A percentile compares a stretch with the other conserved stretches of the same genome.
phyloP scores from a whole-genome alignment of 2,113 vertebrate genomes.

The Sylvietta virens region DNA sequence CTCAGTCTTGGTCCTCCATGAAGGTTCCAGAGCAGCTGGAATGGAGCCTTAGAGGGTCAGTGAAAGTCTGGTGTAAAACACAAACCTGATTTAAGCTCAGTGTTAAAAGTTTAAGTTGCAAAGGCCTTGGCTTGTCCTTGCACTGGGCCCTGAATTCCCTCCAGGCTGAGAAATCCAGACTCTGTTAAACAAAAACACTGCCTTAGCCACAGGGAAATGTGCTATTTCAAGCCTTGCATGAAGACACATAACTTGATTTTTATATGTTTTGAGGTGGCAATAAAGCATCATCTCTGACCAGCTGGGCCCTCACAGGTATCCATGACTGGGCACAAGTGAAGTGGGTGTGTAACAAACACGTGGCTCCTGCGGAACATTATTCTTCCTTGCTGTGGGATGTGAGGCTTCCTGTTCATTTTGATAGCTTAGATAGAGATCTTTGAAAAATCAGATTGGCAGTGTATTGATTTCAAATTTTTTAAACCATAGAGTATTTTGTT shows the following conservation, averaged over 20 bases:
- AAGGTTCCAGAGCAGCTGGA: neutral
- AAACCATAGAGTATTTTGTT: neutral
- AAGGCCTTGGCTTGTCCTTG: neutral
- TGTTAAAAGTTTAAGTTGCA: neutral
- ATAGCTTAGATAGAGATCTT: neutral
- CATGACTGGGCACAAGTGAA: neutral
- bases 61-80: neutral
- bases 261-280: neutral
- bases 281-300: neutral
- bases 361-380: neutral
- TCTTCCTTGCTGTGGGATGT: neutral
- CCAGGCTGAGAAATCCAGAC: neutral
- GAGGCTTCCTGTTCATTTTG: neutral
- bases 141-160: neutral
- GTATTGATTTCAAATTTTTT: neutral
- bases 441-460: neutral
- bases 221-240: neutral
- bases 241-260: neutral
- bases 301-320: neutral
- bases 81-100: neutral
- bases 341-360: fast-evolving
- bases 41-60: neutral
- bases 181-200: neutral
- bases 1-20: neutral
- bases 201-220: neutral